Percentiles rank a stretch among this genome's conserved stretches.
Conservation (phyloP, 2,888 invertebrate species). For the Hemistola chrysoprasaria region DNA sequence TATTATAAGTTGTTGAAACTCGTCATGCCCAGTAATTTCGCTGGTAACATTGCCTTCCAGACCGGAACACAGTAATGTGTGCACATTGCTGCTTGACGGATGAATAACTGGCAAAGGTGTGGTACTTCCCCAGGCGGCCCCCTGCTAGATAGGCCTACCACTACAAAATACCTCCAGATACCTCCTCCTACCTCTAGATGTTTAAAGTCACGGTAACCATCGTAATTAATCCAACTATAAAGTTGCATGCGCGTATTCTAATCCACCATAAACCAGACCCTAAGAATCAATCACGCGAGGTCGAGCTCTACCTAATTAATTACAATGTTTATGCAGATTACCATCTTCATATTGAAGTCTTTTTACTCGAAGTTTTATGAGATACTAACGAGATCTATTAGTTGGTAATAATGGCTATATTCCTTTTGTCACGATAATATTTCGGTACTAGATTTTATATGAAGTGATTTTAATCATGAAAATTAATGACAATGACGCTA, state of each 20-base stretch:
- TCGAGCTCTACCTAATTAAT: conserved; percentile 56
- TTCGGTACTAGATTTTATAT: not conserved
- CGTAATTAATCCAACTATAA: conserved; percentile 45
- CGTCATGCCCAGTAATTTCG: too few relatives aligned
- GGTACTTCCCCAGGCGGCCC: too few relatives aligned
- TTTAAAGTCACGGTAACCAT: too few relatives aligned
- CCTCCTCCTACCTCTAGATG: too few relatives aligned
- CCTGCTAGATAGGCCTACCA: too few relatives aligned
- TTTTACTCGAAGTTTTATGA: not conserved
- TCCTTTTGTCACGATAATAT: conserved; percentile 1
- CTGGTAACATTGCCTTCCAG: too few relatives aligned
- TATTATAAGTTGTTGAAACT: too few relatives aligned
- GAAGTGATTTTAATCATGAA: not conserved
- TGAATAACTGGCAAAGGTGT: too few relatives aligned
- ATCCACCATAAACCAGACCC: conserved; percentile 61
- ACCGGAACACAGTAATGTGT: too few relatives aligned
- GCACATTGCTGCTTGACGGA: too few relatives aligned
- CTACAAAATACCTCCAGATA: too few relatives aligned
- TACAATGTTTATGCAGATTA: conserved; percentile 47
- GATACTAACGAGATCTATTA: not conserved
- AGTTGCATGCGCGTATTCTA: conserved; percentile 31
- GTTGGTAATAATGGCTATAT: conserved; percentile 1
- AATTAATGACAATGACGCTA: too few relatives aligned
- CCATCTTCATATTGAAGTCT: not conserved
- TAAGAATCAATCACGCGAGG: conserved; percentile 68